Base-by-base conservation (phyloP, 92 coral and sea anemone genomes). In the Pocillopora grandis region DNA sequence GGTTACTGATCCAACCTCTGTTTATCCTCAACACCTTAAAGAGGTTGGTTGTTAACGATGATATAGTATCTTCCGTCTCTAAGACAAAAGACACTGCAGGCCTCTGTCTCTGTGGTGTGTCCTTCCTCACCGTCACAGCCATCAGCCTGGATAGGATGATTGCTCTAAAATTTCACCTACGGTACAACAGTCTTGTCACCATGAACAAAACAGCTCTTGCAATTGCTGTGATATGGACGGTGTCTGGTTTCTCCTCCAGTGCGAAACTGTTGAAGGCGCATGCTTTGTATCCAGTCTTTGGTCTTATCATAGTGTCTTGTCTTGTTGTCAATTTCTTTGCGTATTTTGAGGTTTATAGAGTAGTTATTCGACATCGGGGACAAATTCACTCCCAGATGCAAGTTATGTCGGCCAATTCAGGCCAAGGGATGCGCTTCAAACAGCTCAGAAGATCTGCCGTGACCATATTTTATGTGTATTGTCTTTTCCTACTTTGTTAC, bases 301-400 rank as follows among this genome's bases (percentile, higher is more conserved):
- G 15, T 15, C 10, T n/a, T 10, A 74, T n/a, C 3, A 58, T 42
- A 2, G 4, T 58, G 0, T 12, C 10, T 18, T 74, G 61, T 16
- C 63, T 74, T 12, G 14, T 56, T 17, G 36, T 17, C 3, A 19
- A 60, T 2, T 74, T 74, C 62, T 35, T 4, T 35, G 63, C 63
- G 20, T 74, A 74, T 62, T 23, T 18, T 31, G 62, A n/a, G 1
- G 56, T 74, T 4, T 74, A 21, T 27, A 15, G 5, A 2, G 4
- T 56, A 10, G 62, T 74, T 55, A 60, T 60, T 23, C 27, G 78
- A 20, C 78, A 55, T 74, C 78, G n/a, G 23, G 35, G 36, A 27
- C 78, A 21, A 10, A 74, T 52, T 74, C 78, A 74, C 78, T 14
- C n/a, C 61, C 78, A 52, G 52, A 42, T 42, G 52, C 52, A 42